These are phyloP conservation scores for Ophonus ardosiacus DNA, from an alignment of 2,888 invertebrate genomes.

Conservation along the genomic window DNA sequence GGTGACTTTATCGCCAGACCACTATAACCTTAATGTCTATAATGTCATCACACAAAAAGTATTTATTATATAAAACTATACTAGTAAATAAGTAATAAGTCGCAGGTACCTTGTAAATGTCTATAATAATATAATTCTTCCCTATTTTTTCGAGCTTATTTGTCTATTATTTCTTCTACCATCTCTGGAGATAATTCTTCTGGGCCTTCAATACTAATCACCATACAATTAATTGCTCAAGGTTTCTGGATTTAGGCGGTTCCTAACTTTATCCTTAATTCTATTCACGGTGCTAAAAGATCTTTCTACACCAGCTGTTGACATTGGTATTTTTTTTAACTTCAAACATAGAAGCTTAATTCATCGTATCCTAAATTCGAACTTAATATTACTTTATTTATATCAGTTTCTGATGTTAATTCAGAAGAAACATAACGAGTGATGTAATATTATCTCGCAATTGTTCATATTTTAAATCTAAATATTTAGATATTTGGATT, in stretches of 20 bases:
- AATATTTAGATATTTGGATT: not conserved
- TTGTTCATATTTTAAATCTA: not conserved
- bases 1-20: too few species aligned
- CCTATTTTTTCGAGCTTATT: not conserved
- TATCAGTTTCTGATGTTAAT: not conserved
- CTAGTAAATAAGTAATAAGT: too few species aligned
- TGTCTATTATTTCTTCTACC: not conserved
- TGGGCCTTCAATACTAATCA: not conserved
- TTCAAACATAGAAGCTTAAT: not conserved
- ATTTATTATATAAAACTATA: too few species aligned
- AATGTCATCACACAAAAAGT: too few species aligned
- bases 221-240: not conserved
- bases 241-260: not conserved
- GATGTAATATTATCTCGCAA: not conserved
- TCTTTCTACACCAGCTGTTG: not conserved
- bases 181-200: not conserved
- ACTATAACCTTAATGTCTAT: too few species aligned
- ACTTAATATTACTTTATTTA: conserved; percentile 2
- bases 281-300: not conserved
- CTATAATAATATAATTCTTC: too few species aligned
- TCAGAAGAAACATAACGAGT: not conserved
- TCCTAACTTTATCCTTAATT: not conserved
- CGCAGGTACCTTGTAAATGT: too few species aligned
- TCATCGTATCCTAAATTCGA: not conserved
- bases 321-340: not conserved